A percentile compares a stretch with the other conserved stretches of the same genome.
These are phyloP conservation scores for Cryptocephalus primarius DNA, from an alignment of 2,888 invertebrate genomes.

Conservation along the genomic window DNA sequence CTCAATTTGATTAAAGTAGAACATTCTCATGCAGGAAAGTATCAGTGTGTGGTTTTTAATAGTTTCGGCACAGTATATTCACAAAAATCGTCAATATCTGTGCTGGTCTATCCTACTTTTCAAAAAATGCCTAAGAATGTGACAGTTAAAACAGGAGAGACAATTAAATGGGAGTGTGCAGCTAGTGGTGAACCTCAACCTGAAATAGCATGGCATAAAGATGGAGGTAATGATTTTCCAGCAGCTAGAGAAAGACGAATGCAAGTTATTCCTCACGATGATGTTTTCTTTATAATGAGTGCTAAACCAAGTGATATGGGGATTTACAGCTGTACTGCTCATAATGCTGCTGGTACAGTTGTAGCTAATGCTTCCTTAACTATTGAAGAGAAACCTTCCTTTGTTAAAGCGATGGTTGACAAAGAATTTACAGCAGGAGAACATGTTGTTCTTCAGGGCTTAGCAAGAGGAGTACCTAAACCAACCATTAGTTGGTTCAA, in stretches of 20 bases:
- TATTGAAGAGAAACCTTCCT: slow-evolving; percentile 77
- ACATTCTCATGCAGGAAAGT: slow-evolving; percentile 74
- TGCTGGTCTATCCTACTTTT: slow-evolving; percentile 80
- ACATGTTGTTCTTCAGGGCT: slow-evolving; percentile 79
- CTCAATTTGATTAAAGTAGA: slow-evolving; percentile 66
- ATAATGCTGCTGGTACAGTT: slow-evolving; percentile 79
- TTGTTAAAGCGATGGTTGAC: slow-evolving; percentile 75
- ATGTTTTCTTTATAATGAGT: slow-evolving; percentile 86
- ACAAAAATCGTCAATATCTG: slow-evolving; percentile 71
- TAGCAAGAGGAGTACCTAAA: slow-evolving; percentile 62
- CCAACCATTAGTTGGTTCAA: slow-evolving; percentile 78
- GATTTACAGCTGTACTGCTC: slow-evolving; percentile 86
- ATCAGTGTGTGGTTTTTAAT: slow-evolving; percentile 88
- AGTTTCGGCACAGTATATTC: slow-evolving; percentile 85
- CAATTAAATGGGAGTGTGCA: slow-evolving; percentile 82
- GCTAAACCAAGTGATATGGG: slow-evolving; percentile 84
- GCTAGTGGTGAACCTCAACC: slow-evolving; percentile 83
- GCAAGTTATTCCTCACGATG: slow-evolving; percentile 75
- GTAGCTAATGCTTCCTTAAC: slow-evolving; percentile 77
- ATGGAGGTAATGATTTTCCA: slow-evolving; percentile 88
- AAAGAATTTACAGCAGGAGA: slow-evolving; percentile 74
- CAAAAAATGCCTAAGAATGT: slow-evolving; percentile 75
- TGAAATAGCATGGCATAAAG: slow-evolving; percentile 83
- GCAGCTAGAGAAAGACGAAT: slow-evolving; percentile 88
- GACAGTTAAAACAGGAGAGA: slow-evolving; percentile 73